These are phyloP conservation scores for Eriocheir sinensis DNA, from an alignment of 1,140 invertebrate species.

Conservation along the genomic window DNA sequence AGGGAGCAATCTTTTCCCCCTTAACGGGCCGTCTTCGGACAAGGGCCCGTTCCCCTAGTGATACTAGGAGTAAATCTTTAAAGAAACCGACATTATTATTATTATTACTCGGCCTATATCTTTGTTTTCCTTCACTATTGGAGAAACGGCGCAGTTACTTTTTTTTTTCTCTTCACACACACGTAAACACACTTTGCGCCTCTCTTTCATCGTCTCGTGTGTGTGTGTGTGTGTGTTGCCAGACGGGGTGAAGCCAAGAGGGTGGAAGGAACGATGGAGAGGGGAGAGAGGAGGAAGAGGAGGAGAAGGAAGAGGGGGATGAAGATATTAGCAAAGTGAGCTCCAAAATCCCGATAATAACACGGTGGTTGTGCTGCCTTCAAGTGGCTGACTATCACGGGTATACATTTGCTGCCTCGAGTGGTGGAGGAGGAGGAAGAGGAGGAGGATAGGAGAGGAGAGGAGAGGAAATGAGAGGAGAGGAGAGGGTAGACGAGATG, in stretches of 20 bases:
- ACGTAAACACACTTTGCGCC: background rate
- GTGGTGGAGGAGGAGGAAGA: background rate
- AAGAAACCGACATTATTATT: too few species aligned
- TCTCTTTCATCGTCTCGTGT: background rate
- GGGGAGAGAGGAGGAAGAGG: slow-evolving; percentile 1
- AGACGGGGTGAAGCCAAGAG: background rate
- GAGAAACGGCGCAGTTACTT: too few species aligned
- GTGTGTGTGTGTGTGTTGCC: slow-evolving; percentile 44
- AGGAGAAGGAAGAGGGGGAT: background rate
- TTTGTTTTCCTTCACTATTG: too few species aligned
- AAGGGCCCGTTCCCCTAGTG: too few species aligned
- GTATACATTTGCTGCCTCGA: background rate
- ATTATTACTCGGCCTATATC: too few species aligned
- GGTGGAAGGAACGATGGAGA: background rate
- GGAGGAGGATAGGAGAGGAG: background rate
- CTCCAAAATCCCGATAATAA: background rate
- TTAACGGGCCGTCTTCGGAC: too few species aligned
- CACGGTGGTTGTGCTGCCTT: background rate
- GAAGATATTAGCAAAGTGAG: background rate
- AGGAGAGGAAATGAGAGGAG: background rate
- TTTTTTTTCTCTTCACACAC: background rate
- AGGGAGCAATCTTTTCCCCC: too few species aligned
- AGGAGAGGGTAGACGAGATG: background rate
- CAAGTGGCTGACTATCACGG: background rate
- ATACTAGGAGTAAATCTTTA: too few species aligned